Conservation (phyloP, 1,140 invertebrate genomes). For the Leptopilina boulardi region DNA sequence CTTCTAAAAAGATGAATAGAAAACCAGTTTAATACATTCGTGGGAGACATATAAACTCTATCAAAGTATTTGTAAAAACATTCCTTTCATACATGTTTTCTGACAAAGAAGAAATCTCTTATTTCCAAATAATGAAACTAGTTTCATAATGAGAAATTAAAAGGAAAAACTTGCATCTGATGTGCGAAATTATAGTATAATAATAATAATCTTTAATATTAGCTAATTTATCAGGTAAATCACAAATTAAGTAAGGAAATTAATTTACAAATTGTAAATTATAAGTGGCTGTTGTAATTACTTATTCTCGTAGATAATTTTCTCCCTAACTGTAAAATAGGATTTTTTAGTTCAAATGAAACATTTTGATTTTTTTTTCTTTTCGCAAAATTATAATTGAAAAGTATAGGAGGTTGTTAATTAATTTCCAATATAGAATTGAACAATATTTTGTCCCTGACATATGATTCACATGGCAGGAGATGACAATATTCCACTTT, state of each 20-base stretch:
- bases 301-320: neutral
- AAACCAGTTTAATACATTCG: slow-evolving; percentile 13
- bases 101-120: no score
- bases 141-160: no score
- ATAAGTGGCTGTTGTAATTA: neutral
- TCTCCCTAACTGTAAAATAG: no score
- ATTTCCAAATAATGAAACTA: no score
- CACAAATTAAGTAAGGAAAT: neutral
- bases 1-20: slow-evolving; percentile 26
- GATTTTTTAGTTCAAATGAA: no score
- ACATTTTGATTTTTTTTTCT: no score
- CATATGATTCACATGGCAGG: no score
- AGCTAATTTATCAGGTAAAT: neutral
- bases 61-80: neutral
- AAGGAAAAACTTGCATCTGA: no score
- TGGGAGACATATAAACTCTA: neutral
- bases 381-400: neutral
- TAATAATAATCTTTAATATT: no score
- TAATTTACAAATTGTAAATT: slow-evolving; percentile 1
- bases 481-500: slow-evolving; percentile 27
- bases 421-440: neutral
- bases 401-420: neutral
- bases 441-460: neutral
- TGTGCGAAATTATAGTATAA: no score
- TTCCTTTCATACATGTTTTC: neutral